Evolutionary conservation across 2,113 vertebrate species (phyloP).

Genomic region (Boulengeromyrus knoepffleri): DNA sequence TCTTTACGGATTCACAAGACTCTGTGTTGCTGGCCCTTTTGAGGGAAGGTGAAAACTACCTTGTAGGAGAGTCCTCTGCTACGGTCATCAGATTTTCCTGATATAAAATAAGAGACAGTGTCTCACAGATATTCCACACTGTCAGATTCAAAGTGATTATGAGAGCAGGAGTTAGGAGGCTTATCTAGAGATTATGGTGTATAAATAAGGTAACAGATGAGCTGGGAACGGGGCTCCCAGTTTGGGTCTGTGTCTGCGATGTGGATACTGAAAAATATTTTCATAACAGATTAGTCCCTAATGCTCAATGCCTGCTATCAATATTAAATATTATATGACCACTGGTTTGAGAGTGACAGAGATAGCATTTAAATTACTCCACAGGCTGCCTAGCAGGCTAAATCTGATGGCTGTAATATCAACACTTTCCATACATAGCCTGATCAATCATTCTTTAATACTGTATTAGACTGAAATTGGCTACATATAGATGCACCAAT

Average conservation of each 20-base stretch:
- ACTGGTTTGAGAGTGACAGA: background rate
- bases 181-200: background rate
- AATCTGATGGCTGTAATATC: constrained; percentile 19
- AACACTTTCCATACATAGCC: background rate
- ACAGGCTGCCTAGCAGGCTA: constrained; percentile 6
- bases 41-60: background rate
- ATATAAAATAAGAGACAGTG: background rate
- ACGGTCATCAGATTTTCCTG: background rate
- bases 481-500: background rate
- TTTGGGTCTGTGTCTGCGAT: background rate
- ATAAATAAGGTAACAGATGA: background rate
- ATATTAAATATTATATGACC: constrained; percentile 19
- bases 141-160: background rate
- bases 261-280: constrained; percentile 12
- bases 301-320: constrained; percentile 16
- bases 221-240: background rate
- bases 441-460: constrained; percentile 21
- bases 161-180: constrained; percentile 5
- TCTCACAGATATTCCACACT: background rate
- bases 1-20: background rate
- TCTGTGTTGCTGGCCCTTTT: background rate
- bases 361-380: constrained; percentile 21
- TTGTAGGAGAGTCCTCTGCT: background rate
- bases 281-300: background rate
- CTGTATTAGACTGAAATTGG: constrained; percentile 20